A percentile compares a stretch with the other conserved stretches of the same genome.
Evolutionary conservation across 2,888 invertebrate species (phyloP).

Genomic region (Morpho deidamia): DNA sequence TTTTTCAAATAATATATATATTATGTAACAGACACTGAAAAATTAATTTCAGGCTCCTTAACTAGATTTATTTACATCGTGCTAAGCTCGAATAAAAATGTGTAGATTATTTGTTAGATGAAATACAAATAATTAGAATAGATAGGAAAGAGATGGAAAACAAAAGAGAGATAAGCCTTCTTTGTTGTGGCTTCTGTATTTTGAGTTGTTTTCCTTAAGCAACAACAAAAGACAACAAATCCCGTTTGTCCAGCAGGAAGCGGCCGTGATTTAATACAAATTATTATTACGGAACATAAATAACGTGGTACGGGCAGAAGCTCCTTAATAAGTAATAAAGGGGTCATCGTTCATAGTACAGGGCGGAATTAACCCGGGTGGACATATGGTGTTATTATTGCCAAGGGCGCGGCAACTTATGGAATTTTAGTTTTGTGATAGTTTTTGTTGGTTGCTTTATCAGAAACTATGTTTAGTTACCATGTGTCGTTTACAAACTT

Average conservation of each 20-base stretch:
- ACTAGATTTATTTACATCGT: no score
- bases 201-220: slow-evolving; percentile 42
- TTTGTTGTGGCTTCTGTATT: slow-evolving; percentile 9
- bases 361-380: slow-evolving; percentile 59
- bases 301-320: slow-evolving; percentile 60
- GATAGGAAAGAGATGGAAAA: slow-evolving; percentile 3
- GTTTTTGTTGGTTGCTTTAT: neutral
- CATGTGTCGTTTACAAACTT: neutral
- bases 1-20: no score
- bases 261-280: slow-evolving; percentile 77
- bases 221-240: slow-evolving; percentile 75
- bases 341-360: slow-evolving; percentile 69
- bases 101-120: no score
- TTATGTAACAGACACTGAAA: no score
- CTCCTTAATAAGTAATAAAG: slow-evolving; percentile 78
- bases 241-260: slow-evolving; percentile 70
- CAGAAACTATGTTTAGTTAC: neutral
- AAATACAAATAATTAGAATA: neutral
- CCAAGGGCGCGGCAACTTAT: slow-evolving; percentile 6
- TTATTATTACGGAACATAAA: slow-evolving; percentile 78
- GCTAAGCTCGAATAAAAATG: no score
- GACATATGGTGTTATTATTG: slow-evolving; percentile 49
- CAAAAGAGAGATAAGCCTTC: neutral
- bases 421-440: neutral
- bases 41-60: no score